Evolutionary conservation across 2,797 vertebrate species (phyloP), one percentile per base, ranked within the genome.

Genomic region (Cuniculus paca): DNA sequence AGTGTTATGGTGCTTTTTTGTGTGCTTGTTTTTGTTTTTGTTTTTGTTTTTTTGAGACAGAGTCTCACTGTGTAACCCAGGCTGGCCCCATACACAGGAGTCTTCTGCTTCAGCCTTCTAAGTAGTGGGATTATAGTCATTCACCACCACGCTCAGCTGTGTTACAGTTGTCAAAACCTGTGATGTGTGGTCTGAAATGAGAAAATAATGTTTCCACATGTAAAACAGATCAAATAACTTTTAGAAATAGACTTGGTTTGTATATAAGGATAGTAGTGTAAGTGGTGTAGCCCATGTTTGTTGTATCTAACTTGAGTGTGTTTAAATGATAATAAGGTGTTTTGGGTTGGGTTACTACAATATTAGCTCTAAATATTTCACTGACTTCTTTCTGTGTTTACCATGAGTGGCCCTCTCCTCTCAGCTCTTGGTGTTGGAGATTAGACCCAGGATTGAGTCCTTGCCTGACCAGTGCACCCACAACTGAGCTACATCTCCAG

Each of bases 251-350:
- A 80, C 11, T 95, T 95, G 3, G n/a, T 82, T 61, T 75, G 16
- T 87, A 13, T 24, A 16, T 82, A 28, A 83, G 39, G 52, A 2
- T 92, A 90, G 74, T 77, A 90, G 28, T 92, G 42, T 88, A 22
- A 75, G n/a, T 86, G 19, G 19, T 63, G 2, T 96, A 72, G 45
- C 39, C 48, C 24, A 42, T 93, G 52, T 85, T 79, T 80, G 85
- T 87, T 93, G 11, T 91, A 85, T 91, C 65, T 88, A 75, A 87
- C 26, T 93, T 91, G 34, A 91, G 14, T 82, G 19, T 91, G 5
- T 88, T 74, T 88, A 88, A 61, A 39, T 92, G 22, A 84, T 90
- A 94, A 39, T 80, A 84, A 95, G 24, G 31, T 84, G 31, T 8
- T 95, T 90, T 87, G 42, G 42, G 24, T 70, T 93, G 80, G 4